A percentile compares a stretch with the other conserved stretches of the same genome.
phyloP scores from a whole-genome alignment of 2,797 vertebrate species.

The Iguana delicatissima region DNA sequence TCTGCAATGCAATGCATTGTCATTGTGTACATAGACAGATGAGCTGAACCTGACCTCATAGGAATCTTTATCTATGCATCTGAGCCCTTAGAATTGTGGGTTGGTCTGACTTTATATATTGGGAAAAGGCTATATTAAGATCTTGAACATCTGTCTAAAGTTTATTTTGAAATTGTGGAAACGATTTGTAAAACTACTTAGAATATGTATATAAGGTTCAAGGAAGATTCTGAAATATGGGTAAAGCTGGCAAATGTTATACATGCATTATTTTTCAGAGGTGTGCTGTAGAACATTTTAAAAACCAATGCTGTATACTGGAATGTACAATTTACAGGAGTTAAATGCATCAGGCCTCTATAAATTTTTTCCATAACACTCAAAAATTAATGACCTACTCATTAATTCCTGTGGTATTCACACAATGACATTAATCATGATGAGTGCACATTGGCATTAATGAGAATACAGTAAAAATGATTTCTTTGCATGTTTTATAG shows the following conservation, averaged over 20 bases:
- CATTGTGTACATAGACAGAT: too few species aligned
- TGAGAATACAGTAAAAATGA: constrained; percentile 16
- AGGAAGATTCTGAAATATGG: constrained; percentile 5
- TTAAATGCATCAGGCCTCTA: constrained; percentile 3
- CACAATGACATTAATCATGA: constrained; percentile 1
- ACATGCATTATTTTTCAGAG: constrained; percentile 2
- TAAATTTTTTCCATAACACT: constrained; percentile 16
- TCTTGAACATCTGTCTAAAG: not conserved
- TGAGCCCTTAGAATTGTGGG: not conserved
- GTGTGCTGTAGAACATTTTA: not conserved
- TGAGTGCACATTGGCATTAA: not conserved
- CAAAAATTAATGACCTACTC: not conserved
- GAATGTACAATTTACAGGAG: constrained; percentile 10
- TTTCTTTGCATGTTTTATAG: constrained; percentile 14
- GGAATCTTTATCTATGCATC: not conserved
- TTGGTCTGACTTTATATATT: not conserved
- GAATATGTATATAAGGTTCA: not conserved
- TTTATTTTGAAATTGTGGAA: constrained; percentile 2
- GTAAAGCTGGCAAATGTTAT: constrained; percentile 11
- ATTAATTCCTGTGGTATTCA: constrained; percentile 37
- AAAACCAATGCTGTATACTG: not conserved
- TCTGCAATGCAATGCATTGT: not conserved
- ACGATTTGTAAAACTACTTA: constrained; percentile 3
- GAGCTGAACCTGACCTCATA: not conserved
- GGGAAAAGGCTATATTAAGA: not conserved